phyloP scores from a whole-genome alignment of 2,797 vertebrate genomes.

The Rhynchotus rufescens region DNA sequence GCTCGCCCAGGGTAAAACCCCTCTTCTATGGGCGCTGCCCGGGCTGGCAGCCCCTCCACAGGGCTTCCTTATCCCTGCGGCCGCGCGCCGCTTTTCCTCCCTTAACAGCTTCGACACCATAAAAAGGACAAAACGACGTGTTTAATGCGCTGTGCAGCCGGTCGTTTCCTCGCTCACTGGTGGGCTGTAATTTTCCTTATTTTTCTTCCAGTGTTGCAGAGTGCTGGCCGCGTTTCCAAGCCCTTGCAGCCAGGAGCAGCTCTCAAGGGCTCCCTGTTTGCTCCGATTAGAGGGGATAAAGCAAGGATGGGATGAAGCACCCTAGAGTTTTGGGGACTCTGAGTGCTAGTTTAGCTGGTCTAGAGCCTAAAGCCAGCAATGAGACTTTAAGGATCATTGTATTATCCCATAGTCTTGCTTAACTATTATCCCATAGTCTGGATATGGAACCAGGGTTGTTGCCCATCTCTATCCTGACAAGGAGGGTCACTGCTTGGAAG shows the following conservation, averaged over 20 bases:
- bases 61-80: no score
- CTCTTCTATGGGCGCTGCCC: no score
- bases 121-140: neutral
- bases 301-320: neutral
- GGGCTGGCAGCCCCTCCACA: no score
- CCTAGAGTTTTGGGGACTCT: no score
- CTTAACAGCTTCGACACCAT: neutral
- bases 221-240: neutral
- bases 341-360: no score
- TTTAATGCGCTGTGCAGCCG: neutral
- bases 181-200: neutral
- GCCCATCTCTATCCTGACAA: conserved; percentile 61
- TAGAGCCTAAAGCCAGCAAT: no score
- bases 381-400: neutral
- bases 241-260: neutral
- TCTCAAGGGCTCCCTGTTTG: conserved; percentile 1
- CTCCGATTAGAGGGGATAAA: accelerated
- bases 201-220: neutral
- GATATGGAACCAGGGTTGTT: neutral
- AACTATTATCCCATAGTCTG: no score
- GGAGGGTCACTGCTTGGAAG: conserved; percentile 24
- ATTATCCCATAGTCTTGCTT: neutral
- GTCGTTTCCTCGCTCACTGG: neutral
- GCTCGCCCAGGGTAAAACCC: accelerated
- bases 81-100: neutral